A percentile compares a stretch with the other conserved stretches of the same genome.
Evolutionary conservation across 2,888 invertebrate species (phyloP).

Genomic region (Pseudanteris insignis): DNA sequence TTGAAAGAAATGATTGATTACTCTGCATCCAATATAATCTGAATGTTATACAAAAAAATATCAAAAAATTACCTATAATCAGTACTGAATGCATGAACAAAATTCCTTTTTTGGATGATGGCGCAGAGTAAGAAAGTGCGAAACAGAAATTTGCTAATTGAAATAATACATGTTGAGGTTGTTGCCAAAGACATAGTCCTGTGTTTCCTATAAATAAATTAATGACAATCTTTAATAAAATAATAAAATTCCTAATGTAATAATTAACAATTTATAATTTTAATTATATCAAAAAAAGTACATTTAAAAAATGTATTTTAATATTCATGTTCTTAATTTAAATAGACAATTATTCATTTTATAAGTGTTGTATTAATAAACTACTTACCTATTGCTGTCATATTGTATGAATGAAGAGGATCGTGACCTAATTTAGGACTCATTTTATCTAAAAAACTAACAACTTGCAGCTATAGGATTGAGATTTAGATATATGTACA

Average conservation of each 20-base stretch:
- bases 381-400: conserved; percentile 56
- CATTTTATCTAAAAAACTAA: conserved; percentile 48
- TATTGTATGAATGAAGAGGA: conserved; percentile 59
- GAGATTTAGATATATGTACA: conserved; percentile 22
- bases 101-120: conserved; percentile 80
- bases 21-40: conserved; percentile 6
- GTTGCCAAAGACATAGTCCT: conserved; percentile 71
- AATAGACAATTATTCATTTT: no score
- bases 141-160: conserved; percentile 83
- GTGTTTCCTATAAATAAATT: conserved; percentile 60
- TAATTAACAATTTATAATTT: no score
- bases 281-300: no score
- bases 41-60: neutral
- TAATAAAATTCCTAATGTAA: no score
- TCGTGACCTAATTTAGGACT: conserved; percentile 62
- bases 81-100: conserved; percentile 84
- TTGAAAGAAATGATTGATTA: no score
- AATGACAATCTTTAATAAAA: no score
- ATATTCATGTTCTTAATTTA: no score
- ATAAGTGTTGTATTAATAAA: no score
- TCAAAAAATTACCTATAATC: conserved; percentile 75
- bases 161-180: conserved; percentile 77
- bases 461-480: conserved; percentile 9
- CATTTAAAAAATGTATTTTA: no score
- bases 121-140: conserved; percentile 81